Percentiles rank a stretch among this genome's conserved stretches.
Evolutionary conservation across 2,113 vertebrate genomes (phyloP).

Genomic region (Etheostoma spectabile): DNA sequence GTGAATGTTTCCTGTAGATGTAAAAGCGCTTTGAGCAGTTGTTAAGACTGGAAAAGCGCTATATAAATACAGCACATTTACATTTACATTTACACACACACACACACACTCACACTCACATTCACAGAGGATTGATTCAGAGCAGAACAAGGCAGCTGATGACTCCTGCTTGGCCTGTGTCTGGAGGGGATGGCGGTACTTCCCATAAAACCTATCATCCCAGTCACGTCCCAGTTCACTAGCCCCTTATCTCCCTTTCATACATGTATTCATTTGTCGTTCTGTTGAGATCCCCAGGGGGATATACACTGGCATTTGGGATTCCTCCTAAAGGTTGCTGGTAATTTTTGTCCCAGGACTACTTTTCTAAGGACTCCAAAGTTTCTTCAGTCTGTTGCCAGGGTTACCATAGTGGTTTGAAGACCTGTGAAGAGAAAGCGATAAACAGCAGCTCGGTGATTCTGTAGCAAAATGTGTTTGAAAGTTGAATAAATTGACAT

Average conservation of each 20-base stretch:
- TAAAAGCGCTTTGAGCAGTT: no score
- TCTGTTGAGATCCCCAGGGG: not conserved
- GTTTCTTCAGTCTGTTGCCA: no score
- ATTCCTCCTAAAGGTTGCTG: no score
- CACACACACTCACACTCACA: slow-evolving; percentile 11
- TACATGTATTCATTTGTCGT: not conserved
- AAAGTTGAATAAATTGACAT: not conserved
- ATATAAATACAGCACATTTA: no score
- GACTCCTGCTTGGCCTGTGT: slow-evolving; percentile 37
- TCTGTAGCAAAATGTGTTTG: not conserved
- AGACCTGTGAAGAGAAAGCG: no score
- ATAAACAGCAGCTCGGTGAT: not conserved
- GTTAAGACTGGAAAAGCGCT: no score
- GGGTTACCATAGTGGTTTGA: no score
- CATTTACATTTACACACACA: no score
- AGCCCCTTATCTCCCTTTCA: not conserved
- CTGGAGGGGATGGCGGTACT: slow-evolving; percentile 61
- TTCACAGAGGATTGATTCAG: slow-evolving; percentile 72
- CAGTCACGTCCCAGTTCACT: not conserved
- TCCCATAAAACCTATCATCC: slow-evolving; percentile 7
- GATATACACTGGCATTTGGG: no score
- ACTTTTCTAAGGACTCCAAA: no score
- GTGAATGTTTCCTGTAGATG: no score
- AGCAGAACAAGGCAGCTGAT: slow-evolving; percentile 64
- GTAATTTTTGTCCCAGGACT: no score